Evolutionary conservation across 2,113 vertebrate species (phyloP).

Genomic region (Scolopax mira): DNA sequence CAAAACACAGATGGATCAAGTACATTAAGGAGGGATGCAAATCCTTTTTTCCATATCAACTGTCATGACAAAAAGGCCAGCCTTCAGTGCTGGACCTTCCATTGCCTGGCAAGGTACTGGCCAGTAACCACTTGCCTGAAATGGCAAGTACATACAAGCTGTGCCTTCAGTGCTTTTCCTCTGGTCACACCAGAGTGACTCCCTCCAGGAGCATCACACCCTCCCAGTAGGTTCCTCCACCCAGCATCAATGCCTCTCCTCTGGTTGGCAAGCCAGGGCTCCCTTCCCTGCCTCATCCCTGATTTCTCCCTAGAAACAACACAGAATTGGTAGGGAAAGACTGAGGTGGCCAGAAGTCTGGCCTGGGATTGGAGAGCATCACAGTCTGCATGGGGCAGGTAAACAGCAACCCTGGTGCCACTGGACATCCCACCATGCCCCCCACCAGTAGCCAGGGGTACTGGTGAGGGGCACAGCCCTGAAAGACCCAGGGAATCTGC

Average conservation of each 20-base stretch:
- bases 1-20: neutral
- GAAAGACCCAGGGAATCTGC: neutral
- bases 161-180: neutral
- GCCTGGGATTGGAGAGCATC: neutral
- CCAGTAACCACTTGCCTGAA: neutral
- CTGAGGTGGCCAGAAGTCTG: neutral
- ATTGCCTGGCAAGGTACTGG: neutral
- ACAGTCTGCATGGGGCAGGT: neutral
- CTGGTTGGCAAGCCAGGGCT: neutral
- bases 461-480: neutral
- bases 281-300: neutral
- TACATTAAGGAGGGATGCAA: neutral
- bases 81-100: neutral
- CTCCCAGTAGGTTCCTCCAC: neutral
- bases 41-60: neutral
- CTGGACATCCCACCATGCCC: neutral
- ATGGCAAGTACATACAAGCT: neutral
- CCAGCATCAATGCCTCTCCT: neutral
- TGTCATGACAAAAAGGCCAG: neutral
- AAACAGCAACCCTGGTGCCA: neutral
- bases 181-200: neutral
- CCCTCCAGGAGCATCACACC: neutral
- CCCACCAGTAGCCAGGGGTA: no score
- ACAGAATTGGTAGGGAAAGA: neutral
- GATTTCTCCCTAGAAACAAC: neutral